Percentiles rank a stretch among this genome's conserved stretches.
phyloP scores from a whole-genome alignment of 2,888 invertebrate species.

The Lasioglossum vierecki region DNA sequence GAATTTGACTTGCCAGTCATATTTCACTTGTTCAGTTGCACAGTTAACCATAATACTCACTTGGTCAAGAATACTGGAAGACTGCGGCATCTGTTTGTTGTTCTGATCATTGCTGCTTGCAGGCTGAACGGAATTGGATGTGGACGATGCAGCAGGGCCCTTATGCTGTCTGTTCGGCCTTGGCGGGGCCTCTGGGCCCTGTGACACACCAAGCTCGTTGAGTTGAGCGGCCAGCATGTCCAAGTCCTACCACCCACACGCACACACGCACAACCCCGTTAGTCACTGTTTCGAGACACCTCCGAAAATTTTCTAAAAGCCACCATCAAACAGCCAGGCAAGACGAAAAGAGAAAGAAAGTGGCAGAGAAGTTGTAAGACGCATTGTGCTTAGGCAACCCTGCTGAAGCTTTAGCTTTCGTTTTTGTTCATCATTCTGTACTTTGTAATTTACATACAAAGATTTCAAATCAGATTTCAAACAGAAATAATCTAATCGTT shows the following conservation, averaged over 20 bases:
- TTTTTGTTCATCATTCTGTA: conserved; percentile 14
- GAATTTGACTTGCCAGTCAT: background rate
- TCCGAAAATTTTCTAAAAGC: conserved; percentile 63
- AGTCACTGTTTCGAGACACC: conserved; percentile 78
- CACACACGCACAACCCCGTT: conserved; percentile 81
- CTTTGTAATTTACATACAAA: background rate
- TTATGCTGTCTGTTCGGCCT: conserved; percentile 84
- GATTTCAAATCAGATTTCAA: background rate
- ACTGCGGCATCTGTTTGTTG: conserved; percentile 82
- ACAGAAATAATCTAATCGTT: background rate
- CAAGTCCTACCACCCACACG: conserved; percentile 91
- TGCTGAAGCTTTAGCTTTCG: conserved; percentile 36
- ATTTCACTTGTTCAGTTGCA: background rate
- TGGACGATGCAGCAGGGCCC: conserved; percentile 76
- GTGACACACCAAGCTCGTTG: conserved; percentile 94
- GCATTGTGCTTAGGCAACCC: conserved; percentile 39
- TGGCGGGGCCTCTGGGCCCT: conserved; percentile 90
- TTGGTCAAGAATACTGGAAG: conserved; percentile 82
- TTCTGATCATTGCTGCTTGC: conserved; percentile 79
- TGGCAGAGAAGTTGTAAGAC: conserved; percentile 21
- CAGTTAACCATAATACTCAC: conserved; percentile 71
- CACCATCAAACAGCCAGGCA: conserved; percentile 65
- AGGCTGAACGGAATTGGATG: conserved; percentile 77
- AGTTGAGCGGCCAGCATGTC: conserved; percentile 98
- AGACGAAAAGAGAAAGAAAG: conserved; percentile 61